Evolutionary conservation across 1,140 invertebrate genomes (phyloP).

Genomic region (Sycophila sp.): DNA sequence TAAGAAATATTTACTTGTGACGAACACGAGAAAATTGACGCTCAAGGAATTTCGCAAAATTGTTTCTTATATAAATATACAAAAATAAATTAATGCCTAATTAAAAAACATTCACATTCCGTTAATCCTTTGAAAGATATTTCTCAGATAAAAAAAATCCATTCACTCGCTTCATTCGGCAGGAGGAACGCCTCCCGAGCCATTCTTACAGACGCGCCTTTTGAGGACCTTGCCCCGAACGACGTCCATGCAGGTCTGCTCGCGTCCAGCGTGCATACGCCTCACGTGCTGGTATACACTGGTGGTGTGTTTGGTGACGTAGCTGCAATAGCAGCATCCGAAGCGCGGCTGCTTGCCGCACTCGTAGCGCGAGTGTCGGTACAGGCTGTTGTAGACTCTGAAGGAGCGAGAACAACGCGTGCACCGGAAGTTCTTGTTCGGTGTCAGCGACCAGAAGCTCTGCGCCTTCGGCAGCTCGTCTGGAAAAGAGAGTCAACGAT

Average conservation of each 20-base stretch:
- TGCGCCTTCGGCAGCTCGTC: background rate
- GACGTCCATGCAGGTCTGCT: constrained; percentile 6
- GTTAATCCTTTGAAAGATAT: too few relatives aligned
- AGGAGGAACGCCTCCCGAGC: background rate
- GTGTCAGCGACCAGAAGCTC: background rate
- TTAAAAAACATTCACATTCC: too few relatives aligned
- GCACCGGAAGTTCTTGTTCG: constrained; percentile 10
- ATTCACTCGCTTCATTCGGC: too few relatives aligned
- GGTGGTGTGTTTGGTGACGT: constrained; percentile 50
- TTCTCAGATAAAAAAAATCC: too few relatives aligned
- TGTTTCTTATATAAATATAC: too few relatives aligned
- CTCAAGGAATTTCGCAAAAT: too few relatives aligned
- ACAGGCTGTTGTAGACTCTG: constrained; percentile 19
- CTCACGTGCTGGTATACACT: constrained; percentile 46
- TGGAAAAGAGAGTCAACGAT: background rate
- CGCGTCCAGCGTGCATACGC: constrained; percentile 43
- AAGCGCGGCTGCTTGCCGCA: constrained; percentile 60
- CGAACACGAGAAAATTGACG: too few relatives aligned
- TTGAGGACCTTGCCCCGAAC: constrained; percentile 1
- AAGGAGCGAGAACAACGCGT: background rate
- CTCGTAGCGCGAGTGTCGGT: constrained; percentile 56
- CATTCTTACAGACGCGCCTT: background rate
- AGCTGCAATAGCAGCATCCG: constrained; percentile 57
- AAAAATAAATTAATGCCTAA: too few relatives aligned
- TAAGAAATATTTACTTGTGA: too few relatives aligned